Conservation (phyloP, 2,113 vertebrate species). For the Istiophorus platypterus region DNA sequence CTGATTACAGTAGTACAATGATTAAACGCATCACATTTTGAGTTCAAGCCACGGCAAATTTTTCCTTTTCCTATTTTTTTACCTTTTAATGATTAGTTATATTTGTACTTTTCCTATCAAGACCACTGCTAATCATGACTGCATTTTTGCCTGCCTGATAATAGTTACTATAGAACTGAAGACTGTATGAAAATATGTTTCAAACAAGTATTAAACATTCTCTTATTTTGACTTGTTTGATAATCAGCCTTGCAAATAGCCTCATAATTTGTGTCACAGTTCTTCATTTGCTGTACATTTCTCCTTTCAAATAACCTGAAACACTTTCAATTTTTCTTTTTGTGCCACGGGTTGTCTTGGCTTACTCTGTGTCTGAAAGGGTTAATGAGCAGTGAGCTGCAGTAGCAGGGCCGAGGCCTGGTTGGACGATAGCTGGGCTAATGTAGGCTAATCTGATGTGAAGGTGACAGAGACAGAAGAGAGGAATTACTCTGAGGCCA, state of each 20-base stretch:
- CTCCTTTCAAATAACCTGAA: not conserved
- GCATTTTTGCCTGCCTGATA: not conserved
- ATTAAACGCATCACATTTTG: constrained; percentile 2
- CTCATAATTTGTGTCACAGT: not conserved
- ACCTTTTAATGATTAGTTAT: not conserved
- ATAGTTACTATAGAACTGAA: not conserved
- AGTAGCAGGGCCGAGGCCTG: constrained; percentile 38
- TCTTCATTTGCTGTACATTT: not conserved
- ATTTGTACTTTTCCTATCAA: not conserved
- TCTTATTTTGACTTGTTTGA: not conserved
- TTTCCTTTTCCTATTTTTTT: not conserved
- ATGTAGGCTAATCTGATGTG: constrained; percentile 79
- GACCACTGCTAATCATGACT: not conserved
- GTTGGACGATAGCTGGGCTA: constrained; percentile 56
- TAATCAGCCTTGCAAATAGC: not conserved
- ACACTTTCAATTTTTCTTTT: not conserved
- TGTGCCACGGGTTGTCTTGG: not conserved
- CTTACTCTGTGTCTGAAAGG: constrained; percentile 2
- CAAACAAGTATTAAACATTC: not conserved
- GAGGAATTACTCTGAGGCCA: constrained; percentile 65
- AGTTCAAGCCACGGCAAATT: not conserved
- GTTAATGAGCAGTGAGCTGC: constrained; percentile 22
- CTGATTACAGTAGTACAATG: constrained; percentile 13
- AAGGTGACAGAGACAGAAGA: constrained; percentile 74
- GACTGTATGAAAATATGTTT: not conserved